These are phyloP conservation scores for Phengaris alcon DNA, from an alignment of 2,888 invertebrate genomes.

Conservation along the genomic window DNA sequence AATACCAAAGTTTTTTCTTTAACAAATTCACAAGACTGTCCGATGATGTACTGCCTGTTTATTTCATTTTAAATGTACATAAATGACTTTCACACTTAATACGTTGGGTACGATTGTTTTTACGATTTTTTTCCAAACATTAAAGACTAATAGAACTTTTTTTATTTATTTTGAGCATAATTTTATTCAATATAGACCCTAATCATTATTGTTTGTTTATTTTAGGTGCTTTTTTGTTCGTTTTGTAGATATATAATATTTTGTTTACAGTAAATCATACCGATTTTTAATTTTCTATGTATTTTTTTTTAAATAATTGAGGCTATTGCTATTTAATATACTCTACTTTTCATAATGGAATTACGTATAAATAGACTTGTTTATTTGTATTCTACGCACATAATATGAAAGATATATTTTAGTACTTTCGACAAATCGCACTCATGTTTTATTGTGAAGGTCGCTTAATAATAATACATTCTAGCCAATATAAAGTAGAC, in stretches of 20 bases:
- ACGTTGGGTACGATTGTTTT: constrained; percentile 1
- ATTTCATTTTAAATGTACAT: constrained; percentile 28
- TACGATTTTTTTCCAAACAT: not conserved
- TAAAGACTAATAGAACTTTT: not conserved
- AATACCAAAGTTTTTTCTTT: constrained; percentile 30
- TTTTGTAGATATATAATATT: not conserved
- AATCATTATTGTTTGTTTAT: not conserved
- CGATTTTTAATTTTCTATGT: too few relatives aligned
- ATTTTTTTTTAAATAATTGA: not conserved
- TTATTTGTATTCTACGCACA: constrained; percentile 9
- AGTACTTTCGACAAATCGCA: constrained; percentile 8
- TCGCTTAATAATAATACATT: constrained; percentile 5
- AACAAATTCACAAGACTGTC: constrained; percentile 29
- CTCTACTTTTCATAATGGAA: too few relatives aligned
- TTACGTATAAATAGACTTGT: not conserved
- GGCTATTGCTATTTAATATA: not conserved
- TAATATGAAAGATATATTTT: not conserved
- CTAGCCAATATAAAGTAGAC: constrained; percentile 21
- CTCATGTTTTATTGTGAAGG: constrained; percentile 12
- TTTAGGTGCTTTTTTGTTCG: not conserved
- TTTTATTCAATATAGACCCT: not conserved
- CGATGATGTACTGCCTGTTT: constrained; percentile 29
- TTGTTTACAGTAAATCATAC: not conserved
- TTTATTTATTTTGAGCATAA: not conserved
- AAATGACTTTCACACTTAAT: constrained; percentile 22